Percentiles rank a stretch among this genome's conserved stretches.
phyloP scores from a whole-genome alignment of 2,113 vertebrate genomes.

The Ifrita kowaldi region DNA sequence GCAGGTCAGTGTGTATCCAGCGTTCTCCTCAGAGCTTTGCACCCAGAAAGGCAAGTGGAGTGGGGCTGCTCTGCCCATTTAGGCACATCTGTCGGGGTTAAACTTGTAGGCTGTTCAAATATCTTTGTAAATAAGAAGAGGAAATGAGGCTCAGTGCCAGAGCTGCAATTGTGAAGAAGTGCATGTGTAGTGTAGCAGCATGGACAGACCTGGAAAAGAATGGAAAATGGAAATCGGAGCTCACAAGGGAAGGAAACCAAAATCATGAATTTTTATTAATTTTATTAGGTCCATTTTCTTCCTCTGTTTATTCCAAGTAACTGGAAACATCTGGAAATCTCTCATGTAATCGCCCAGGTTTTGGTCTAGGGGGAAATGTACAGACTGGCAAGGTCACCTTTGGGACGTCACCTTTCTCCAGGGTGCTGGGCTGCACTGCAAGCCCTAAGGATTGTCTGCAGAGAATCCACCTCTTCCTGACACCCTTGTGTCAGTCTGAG shows the following conservation, averaged over 20 bases:
- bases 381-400: background rate
- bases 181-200: background rate
- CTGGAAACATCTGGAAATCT: background rate
- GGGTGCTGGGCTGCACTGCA: background rate
- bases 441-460: background rate
- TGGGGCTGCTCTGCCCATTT: background rate
- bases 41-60: rapidly evolving
- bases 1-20: conserved; percentile 75
- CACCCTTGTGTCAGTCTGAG: background rate
- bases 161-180: rapidly evolving
- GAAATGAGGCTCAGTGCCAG: background rate
- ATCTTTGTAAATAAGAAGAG: background rate
- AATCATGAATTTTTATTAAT: background rate
- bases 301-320: background rate
- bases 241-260: background rate
- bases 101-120: background rate
- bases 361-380: background rate
- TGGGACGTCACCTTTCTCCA: background rate
- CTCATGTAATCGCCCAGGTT: rapidly evolving
- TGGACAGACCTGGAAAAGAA: background rate
- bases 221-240: background rate
- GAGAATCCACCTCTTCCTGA: background rate
- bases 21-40: rapidly evolving
- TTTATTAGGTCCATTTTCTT: background rate
- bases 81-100: background rate